These are phyloP conservation scores for Pitangus sulphuratus DNA, from an alignment of 2,797 vertebrate genomes.

Conservation along the genomic window DNA sequence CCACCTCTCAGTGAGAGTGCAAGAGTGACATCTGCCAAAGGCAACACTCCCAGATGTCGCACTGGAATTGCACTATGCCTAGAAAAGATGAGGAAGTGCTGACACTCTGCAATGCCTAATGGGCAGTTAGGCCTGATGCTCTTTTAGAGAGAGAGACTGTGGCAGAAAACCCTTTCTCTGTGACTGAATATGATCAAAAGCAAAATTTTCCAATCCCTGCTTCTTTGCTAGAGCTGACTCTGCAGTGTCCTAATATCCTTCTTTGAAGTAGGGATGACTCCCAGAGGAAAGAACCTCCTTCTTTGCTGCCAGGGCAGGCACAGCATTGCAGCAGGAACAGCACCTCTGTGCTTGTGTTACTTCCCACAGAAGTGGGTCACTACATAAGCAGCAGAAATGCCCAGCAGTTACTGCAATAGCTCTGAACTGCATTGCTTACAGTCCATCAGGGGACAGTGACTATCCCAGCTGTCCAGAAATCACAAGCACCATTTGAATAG, in stretches of 20 bases:
- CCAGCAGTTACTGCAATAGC: background rate
- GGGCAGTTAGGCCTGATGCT: background rate
- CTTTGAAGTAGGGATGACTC: background rate
- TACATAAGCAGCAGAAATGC: background rate
- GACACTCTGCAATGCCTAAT: background rate
- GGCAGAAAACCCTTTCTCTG: background rate
- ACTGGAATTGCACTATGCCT: background rate
- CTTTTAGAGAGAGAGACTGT: background rate
- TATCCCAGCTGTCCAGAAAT: background rate
- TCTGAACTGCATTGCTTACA: background rate
- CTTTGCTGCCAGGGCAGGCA: background rate
- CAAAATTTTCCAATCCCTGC: background rate
- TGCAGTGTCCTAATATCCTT: background rate
- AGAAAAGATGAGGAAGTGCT: background rate
- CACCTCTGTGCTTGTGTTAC: background rate
- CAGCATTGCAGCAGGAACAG: background rate
- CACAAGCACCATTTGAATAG: fast-evolving
- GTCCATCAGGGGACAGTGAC: background rate
- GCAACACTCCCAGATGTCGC: fast-evolving
- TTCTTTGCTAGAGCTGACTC: background rate
- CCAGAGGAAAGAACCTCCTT: background rate
- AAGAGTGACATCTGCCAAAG: fast-evolving
- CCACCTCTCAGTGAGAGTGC: fast-evolving
- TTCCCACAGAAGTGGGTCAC: background rate
- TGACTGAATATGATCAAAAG: background rate